Evolutionary conservation across 2,797 vertebrate genomes (phyloP), one percentile per base, ranked within the genome.

Genomic region (Cyprinodon diabolis): DNA sequence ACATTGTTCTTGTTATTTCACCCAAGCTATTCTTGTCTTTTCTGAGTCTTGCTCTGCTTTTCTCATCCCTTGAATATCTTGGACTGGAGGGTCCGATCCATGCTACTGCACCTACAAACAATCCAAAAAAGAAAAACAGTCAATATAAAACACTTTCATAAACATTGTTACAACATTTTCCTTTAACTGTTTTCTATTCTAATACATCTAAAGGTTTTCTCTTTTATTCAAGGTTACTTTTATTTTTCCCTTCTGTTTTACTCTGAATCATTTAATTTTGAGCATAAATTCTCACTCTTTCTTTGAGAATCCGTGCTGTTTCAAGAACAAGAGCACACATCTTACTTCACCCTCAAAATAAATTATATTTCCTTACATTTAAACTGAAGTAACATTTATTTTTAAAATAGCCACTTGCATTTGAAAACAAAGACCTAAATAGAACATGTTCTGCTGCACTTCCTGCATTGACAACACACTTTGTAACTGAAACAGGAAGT

Each of bases 1-100:
- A 90, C 87, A 90, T 81, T 15, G 90, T 85, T 87, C 87, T 91
- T 0, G 86, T 78, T 66, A 84, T 83, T 12, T 87, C 89, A 76
- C 72, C 89, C 17, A 81, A 77, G 51, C 67, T 68, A 57, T 43
- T 17, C 72, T 75, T 84, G 68, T 89, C 84, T 71, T 79, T 81
- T 65, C 54, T 78, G 55, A 56, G 56, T 45, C 56, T 48, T 13
- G 60, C 63, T 75, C n/a, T 48, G 43, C 10, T 72, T 51, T 76
- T 75, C 8, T 85, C 78, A 40, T 17, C 83, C 51, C 85, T 72
- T 73, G 76, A 87, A 1, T 88, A 37, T 80, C 83, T 74, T 76
- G 80, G 17, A 43, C 66, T 81, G 51, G 79, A 57, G 15, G 90
- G 78, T 60, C 77, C 75, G 0, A 86, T 45, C 91, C 91, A 93